Evolutionary conservation across 2,888 invertebrate genomes (phyloP).

Genomic region (Neoascia interrupta): DNA sequence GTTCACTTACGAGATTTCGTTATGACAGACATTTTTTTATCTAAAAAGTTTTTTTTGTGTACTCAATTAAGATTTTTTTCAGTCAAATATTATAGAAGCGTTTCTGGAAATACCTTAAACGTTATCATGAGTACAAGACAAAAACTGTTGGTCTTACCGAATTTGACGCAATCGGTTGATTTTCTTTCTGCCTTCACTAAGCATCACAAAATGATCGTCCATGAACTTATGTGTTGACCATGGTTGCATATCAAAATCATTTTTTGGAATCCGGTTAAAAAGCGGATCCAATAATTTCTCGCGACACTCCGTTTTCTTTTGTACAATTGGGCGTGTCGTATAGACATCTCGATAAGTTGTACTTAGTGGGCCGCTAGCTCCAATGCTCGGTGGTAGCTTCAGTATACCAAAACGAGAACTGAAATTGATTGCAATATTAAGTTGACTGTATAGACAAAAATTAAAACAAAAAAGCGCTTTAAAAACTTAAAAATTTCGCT

Average conservation of each 20-base stretch:
- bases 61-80: too few species aligned
- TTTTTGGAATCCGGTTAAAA: constrained; percentile 39
- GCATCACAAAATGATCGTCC: constrained; percentile 36
- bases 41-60: too few species aligned
- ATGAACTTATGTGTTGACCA: constrained; percentile 39
- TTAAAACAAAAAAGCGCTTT: not conserved
- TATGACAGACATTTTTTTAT: too few species aligned
- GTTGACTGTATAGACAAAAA: too few species aligned
- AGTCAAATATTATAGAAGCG: too few species aligned
- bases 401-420: constrained; percentile 30
- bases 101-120: too few species aligned
- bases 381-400: not conserved
- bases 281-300: constrained; percentile 26
- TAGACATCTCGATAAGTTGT: constrained; percentile 22
- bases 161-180: constrained; percentile 48
- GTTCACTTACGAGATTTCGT: too few species aligned
- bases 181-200: constrained; percentile 28
- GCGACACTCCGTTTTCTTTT: constrained; percentile 17
- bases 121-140: too few species aligned
- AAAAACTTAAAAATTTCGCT: not conserved
- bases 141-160: too few species aligned
- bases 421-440: too few species aligned
- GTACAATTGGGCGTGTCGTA: not conserved
- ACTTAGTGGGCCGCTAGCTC: not conserved
- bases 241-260: constrained; percentile 47